Base-by-base conservation (phyloP, 1,140 invertebrate genomes). In the Pogonognathellus flavescens region DNA sequence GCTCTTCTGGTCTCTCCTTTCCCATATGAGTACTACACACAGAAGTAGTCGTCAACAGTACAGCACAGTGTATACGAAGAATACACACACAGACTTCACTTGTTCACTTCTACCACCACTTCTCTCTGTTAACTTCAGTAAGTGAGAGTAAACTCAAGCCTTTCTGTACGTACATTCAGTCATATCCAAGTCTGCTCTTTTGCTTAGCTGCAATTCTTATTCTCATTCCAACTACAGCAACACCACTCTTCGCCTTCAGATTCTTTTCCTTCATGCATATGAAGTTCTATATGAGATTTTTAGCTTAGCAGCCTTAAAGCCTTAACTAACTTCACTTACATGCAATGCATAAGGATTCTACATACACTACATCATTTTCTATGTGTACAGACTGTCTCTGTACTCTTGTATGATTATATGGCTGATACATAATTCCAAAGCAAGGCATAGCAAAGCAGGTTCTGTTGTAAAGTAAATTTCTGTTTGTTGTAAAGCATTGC, bases 1-100 rank as follows among this genome's bases (percentile, higher is more conserved):
- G n/a, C 14, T 50, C 70, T 31, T 55, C 62, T 66, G 70, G 70
- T 76, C 70, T 76, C 70, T 76, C 70, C 70, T 76, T 76, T 31
- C 70, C 70, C 70, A 76, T 76, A 76, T 76, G 31, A 76, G 22
- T n/a, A 76, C 70, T 66, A 66, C 62, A 22, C 7, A 66, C 31
- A 41, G 2, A 41, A 41, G 2, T 41, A 41, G 31, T 41, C 31
- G 31, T 41, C 20, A 66, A 66, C 62, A 66, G 22, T 66, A 31
- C 62, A 25, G 60, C 22, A 31, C 22, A 55, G 22, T 13, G 25
- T 11, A 6, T 62, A 7, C 60, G 22, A 8, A 55, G 16, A 55
- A 11, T 16, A 10, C 16, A 55, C 53, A 55, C 53, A 55, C 53
- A 55, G 11, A 14, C 53, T 55, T 14, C 53, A 55, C 53, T 55